These are phyloP conservation scores for Oscheius onirici DNA, from an alignment of 2,888 invertebrate species.

Conservation along the genomic window DNA sequence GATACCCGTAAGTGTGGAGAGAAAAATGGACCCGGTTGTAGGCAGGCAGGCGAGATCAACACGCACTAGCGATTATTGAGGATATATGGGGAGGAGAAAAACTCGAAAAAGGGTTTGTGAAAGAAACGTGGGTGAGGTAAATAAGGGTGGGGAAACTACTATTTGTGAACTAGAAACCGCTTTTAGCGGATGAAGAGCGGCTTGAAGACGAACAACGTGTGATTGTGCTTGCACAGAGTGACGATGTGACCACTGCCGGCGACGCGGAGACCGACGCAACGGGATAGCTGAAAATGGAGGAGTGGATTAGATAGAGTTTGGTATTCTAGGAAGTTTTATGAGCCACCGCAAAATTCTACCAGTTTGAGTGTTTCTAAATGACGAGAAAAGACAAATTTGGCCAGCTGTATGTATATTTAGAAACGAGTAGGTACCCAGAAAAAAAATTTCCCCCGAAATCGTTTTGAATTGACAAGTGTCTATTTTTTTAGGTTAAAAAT, in stretches of 20 bases:
- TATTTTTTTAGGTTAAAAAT: too few species aligned
- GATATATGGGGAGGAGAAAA: background rate
- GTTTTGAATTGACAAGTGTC: too few species aligned
- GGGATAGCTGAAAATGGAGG: constrained; percentile 63
- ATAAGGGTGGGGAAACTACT: background rate
- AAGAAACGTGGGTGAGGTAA: constrained; percentile 2
- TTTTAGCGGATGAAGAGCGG: constrained; percentile 36
- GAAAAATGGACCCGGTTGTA: constrained; percentile 19
- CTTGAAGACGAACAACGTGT: constrained; percentile 64
- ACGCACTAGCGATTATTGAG: constrained; percentile 17
- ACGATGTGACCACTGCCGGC: constrained; percentile 61
- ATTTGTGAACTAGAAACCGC: constrained; percentile 6
- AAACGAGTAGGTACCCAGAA: too few species aligned
- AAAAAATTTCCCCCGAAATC: too few species aligned
- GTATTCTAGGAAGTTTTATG: too few species aligned
- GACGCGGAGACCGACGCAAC: constrained; percentile 65
- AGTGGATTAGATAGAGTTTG: too few species aligned
- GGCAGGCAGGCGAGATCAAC: constrained; percentile 23
- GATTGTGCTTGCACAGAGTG: constrained; percentile 65
- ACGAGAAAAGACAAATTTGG: too few species aligned
- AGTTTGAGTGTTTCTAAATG: too few species aligned
- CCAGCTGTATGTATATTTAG: too few species aligned
- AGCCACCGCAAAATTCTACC: too few species aligned
- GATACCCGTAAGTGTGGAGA: constrained; percentile 2
- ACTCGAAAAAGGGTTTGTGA: too few species aligned